These are phyloP conservation scores for Caranx melampygus DNA, from an alignment of 2,113 vertebrate genomes.

Conservation along the genomic window DNA sequence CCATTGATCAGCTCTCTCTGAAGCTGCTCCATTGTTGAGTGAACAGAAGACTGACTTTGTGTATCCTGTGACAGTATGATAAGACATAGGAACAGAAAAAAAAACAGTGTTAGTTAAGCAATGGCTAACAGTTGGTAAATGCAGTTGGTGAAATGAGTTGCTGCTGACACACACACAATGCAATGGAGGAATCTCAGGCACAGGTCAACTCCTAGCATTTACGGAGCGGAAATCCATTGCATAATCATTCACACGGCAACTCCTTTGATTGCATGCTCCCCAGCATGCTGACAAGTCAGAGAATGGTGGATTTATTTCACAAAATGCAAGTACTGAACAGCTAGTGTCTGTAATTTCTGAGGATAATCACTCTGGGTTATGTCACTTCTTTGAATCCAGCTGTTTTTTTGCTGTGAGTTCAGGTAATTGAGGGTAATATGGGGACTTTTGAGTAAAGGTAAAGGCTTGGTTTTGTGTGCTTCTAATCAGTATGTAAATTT, in stretches of 20 bases:
- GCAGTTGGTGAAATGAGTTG: slow-evolving; percentile 6
- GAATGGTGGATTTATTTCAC: slow-evolving; percentile 1
- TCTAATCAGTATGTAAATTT: slow-evolving; percentile 38
- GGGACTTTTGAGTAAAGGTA: neutral
- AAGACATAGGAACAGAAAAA: slow-evolving; percentile 24
- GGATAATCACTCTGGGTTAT: neutral
- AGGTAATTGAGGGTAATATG: slow-evolving; percentile 7
- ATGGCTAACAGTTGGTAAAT: slow-evolving; percentile 17
- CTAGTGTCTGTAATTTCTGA: neutral
- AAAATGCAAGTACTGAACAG: neutral
- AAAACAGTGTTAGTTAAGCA: slow-evolving; percentile 28
- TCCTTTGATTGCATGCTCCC: neutral
- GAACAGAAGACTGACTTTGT: slow-evolving; percentile 1
- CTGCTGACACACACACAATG: neutral
- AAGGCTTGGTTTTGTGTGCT: slow-evolving; percentile 9
- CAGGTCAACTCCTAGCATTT: neutral
- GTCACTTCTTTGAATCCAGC: neutral
- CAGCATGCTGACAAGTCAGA: neutral
- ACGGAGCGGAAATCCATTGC: neutral
- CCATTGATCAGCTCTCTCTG: neutral
- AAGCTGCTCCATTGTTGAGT: neutral
- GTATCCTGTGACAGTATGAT: slow-evolving; percentile 7
- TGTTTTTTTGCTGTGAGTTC: neutral
- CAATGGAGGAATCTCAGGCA: neutral
- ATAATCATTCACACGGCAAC: neutral